Percentiles rank a stretch among this genome's conserved stretches.
These are phyloP conservation scores for Mylabris phalerata DNA, from an alignment of 1,140 invertebrate species.

Conservation along the genomic window DNA sequence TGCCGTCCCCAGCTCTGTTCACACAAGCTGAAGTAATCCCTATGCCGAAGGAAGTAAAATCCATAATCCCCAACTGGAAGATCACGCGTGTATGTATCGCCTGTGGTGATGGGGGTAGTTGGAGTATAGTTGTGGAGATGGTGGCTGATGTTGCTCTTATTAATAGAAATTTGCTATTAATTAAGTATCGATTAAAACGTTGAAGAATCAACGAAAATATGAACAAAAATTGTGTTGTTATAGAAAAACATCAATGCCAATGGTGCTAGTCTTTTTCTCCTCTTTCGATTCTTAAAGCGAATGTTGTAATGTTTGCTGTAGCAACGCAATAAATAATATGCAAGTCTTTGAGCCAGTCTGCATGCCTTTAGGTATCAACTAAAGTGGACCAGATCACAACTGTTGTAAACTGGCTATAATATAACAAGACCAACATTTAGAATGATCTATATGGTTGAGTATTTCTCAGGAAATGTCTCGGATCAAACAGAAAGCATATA, in stretches of 20 bases:
- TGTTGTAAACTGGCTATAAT: neutral
- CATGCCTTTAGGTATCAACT: slow-evolving; percentile 42
- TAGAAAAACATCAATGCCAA: neutral
- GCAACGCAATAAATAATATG: slow-evolving; percentile 45
- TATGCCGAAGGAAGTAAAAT: slow-evolving; percentile 29
- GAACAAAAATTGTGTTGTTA: too few species aligned
- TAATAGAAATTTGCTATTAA: slow-evolving; percentile 8
- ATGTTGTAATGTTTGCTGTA: slow-evolving; percentile 38
- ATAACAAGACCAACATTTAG: slow-evolving; percentile 2
- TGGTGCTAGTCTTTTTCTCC: slow-evolving; percentile 19
- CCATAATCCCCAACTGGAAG: slow-evolving; percentile 29
- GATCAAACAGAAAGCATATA: slow-evolving; percentile 46
- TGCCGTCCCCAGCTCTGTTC: slow-evolving; percentile 22
- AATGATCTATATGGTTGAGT: slow-evolving; percentile 26
- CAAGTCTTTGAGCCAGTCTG: slow-evolving; percentile 42
- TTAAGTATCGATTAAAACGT: slow-evolving; percentile 9
- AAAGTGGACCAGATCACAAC: slow-evolving; percentile 20
- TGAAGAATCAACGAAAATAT: neutral
- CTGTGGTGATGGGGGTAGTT: slow-evolving; percentile 3
- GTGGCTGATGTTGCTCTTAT: too few species aligned
- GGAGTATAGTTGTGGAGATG: neutral
- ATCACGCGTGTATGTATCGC: slow-evolving; percentile 18
- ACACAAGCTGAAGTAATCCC: slow-evolving; percentile 31
- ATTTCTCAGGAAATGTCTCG: slow-evolving; percentile 41
- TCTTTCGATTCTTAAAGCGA: too few species aligned